Conservation (phyloP, 2,113 vertebrate species). For the Ursus arctos region DNA sequence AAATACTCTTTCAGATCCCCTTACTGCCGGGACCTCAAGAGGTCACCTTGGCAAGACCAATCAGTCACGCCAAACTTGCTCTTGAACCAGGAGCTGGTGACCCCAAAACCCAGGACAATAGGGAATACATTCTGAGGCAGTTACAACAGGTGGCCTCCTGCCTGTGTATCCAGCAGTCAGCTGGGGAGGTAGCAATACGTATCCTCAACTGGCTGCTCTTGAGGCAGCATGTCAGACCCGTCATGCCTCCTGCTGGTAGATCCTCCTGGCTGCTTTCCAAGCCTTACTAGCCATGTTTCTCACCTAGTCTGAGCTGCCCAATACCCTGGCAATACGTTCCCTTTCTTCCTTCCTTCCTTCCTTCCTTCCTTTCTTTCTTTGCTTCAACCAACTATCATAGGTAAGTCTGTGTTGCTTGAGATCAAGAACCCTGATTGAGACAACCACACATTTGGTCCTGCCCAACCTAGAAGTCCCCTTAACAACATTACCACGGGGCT, state of each 20-base stretch:
- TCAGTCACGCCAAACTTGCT: neutral
- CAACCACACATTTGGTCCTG: neutral
- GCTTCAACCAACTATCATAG: neutral
- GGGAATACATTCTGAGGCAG: neutral
- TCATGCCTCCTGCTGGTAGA: neutral
- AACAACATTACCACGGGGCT: neutral
- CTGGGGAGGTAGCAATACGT: neutral
- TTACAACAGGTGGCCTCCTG: fast-evolving
- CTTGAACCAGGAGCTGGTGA: neutral
- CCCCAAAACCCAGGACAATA: neutral
- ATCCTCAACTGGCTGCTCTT: neutral
- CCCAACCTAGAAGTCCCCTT: neutral
- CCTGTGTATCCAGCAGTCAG: neutral
- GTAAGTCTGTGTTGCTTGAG: neutral
- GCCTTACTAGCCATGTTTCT: neutral
- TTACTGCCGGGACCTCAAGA: neutral
- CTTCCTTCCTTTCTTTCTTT: neutral
- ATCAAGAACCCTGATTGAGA: neutral
- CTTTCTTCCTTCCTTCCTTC: neutral
- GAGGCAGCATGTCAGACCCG: neutral
- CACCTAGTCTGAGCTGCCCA: neutral
- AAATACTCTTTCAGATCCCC: neutral
- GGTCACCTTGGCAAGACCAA: neutral
- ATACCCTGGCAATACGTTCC: neutral
- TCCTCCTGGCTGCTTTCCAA: neutral